Base-by-base conservation (phyloP, 2,113 vertebrate genomes). In the Rhinogobius similis region DNA sequence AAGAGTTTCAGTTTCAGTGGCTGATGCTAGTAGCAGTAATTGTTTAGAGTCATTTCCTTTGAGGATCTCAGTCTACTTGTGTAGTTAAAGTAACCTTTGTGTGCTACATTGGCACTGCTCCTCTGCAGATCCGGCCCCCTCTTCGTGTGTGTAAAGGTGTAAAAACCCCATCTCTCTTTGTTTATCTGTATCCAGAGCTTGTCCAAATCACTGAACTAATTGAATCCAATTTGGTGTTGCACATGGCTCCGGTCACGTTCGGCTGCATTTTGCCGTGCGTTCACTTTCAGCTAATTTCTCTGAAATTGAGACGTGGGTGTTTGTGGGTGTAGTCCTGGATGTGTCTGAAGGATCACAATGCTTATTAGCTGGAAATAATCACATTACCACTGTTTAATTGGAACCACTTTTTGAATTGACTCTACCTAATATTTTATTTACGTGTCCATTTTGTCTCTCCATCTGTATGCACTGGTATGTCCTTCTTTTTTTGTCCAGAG, bases 201-300 rank as follows among this genome's bases (percentile, higher is more conserved):
- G 36, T 77, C 62, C 52, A 70, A 86, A 73, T 79, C 65, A 73
- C 77, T 9, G 0, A 65, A 67, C 81, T 91, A 89, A 92, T 91
- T 91, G 72, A 91, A 87, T 90, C 74, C 84, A 88, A 82, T 90
- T 87, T 86, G 62, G 78, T 76, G 62, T 89, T 91, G 78, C 87
- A 84, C 84, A 56, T 82, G 75, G 43, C 71, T 71, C 73, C 70
- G 55, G 69, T 86, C 80, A 80, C 85, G 73, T 85, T 67, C 59
- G 7, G 61, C 73, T 82, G 82, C 72, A 38, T 81, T 85, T 56
- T 76, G 70, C 82, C 71, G 62, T 70, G 83, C 79, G 86, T 80
- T 89, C 83, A 68, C 75, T 88, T 87, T 87, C 23, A n/a, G 68
- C 68, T 82, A 76, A 84, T 86, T 81, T 73, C 70, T 55, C 67